phyloP scores from a whole-genome alignment of 2,797 vertebrate species.

The Falco columbarius region DNA sequence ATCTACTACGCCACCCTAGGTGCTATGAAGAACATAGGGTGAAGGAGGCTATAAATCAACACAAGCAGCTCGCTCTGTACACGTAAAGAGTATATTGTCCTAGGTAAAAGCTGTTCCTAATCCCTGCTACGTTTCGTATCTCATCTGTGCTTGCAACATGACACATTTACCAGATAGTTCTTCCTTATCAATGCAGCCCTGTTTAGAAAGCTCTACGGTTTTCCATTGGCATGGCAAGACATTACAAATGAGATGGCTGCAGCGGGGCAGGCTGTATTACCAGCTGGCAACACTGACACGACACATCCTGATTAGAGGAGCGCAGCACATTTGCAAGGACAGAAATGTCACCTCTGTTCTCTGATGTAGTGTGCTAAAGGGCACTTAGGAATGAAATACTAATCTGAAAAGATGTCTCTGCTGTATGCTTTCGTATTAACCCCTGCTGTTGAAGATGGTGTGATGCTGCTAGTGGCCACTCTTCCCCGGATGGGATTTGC shows the following conservation, averaged over 20 bases:
- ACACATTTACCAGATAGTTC: not conserved
- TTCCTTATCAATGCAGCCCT: not conserved
- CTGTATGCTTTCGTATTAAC: not conserved
- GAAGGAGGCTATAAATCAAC: not conserved
- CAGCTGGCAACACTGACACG: not conserved
- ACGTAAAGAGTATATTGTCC: not conserved
- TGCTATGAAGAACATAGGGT: not conserved
- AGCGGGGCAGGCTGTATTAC: not conserved
- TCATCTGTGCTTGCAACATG: not conserved
- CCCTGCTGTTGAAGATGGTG: not conserved
- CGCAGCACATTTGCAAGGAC: not conserved
- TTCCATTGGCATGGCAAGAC: not conserved
- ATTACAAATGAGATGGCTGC: not conserved
- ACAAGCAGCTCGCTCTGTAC: not conserved
- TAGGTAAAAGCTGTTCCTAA: not conserved
- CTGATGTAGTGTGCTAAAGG: not conserved
- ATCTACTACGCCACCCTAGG: not conserved
- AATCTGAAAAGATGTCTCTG: not conserved
- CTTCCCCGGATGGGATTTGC: not conserved
- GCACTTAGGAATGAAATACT: not conserved
- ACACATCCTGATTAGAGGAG: slow-evolving; percentile 18
- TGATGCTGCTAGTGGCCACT: not conserved
- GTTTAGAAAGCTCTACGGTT: not conserved
- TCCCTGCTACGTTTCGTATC: not conserved
- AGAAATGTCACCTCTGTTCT: slow-evolving; percentile 30